Conservation (phyloP, 64 coral and sea anemone genomes). For the Stichodactyla helianthus region DNA sequence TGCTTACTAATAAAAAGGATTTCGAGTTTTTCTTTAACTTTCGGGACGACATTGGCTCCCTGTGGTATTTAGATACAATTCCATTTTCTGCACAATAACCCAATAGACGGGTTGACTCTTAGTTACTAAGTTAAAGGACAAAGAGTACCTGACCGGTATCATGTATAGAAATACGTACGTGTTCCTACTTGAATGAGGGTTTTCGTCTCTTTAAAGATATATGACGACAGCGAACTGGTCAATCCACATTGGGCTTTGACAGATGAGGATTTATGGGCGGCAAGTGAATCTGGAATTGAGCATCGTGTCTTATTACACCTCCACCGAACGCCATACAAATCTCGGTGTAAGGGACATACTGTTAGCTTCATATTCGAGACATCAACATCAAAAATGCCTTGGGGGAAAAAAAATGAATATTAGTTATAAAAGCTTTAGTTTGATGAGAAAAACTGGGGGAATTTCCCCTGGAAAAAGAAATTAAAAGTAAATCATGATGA, state of each 20-base stretch:
- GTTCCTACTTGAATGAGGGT: slow-evolving; percentile 32
- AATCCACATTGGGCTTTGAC: slow-evolving; percentile 1
- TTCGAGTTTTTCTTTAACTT: too few relatives aligned
- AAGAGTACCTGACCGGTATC: neutral
- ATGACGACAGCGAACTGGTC: slow-evolving; percentile 2
- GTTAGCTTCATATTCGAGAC: slow-evolving; percentile 19
- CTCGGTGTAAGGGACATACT: slow-evolving; percentile 4
- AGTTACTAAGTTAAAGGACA: too few relatives aligned
- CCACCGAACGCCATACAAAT: slow-evolving; percentile 36
- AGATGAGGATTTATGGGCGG: neutral
- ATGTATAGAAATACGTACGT: slow-evolving; percentile 4
- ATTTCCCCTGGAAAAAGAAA: neutral
- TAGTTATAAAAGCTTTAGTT: neutral
- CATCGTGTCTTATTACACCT: slow-evolving; percentile 20
- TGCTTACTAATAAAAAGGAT: too few relatives aligned
- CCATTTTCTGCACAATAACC: too few relatives aligned
- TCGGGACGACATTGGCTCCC: neutral
- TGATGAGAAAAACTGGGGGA: neutral
- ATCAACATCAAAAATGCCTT: slow-evolving; percentile 19
- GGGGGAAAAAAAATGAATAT: neutral
- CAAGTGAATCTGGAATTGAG: slow-evolving; percentile 1
- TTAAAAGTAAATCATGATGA: neutral
- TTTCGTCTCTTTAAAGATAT: slow-evolving; percentile 5
- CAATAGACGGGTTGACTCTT: too few relatives aligned
- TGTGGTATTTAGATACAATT: neutral